Base-by-base conservation (phyloP, 2,888 invertebrate species). In the Hydropsyche betteni region DNA sequence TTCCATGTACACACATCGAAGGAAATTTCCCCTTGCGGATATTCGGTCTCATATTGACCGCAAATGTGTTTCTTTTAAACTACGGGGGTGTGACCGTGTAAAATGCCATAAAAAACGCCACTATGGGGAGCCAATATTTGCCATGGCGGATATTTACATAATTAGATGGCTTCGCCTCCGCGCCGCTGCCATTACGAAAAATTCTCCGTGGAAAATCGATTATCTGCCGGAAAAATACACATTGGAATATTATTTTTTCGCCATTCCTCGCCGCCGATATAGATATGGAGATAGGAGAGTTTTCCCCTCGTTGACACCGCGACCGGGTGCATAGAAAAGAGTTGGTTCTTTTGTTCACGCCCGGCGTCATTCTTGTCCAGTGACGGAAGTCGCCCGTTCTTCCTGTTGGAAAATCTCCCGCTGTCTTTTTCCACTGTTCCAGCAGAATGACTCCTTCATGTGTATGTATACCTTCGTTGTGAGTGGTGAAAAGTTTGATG, bases 81-180 rank as follows among this genome's bases (percentile, higher is more conserved):
- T 58, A 6, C 5, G 33, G 72, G 70, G 72, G 72, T 72, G 72
- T 72, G 72, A 72, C 72, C 58, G 61, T 44, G 44, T 72, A 72
- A 72, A 72, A 72, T 72, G 24, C 44, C 71, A 71, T 75, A 75
- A 77, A 77, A 77, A 70, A 68, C 74, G 75, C 74, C 74, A 74
- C 55, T 71, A 12, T 55, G 61, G 69, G 74, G 76, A 72, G 55
- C 61, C 74, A 73, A 77, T 79, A 75, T 79, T 79, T 77, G 77
- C 61, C 55, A 44, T 44, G 44, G 16, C 75, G 77, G 76, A 77
- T 79, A 79, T 79, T 79, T 79, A 77, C 79, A 79, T 79, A 79
- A 79, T 79, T 79, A 77, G 79, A 55, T 69, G 61, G 68, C 64
- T 74, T 70, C 74, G 73, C 75, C 68, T 73, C 33, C 7, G n/a